phyloP scores from a whole-genome alignment of 1,140 invertebrate species.

The Calliphora vicina region DNA sequence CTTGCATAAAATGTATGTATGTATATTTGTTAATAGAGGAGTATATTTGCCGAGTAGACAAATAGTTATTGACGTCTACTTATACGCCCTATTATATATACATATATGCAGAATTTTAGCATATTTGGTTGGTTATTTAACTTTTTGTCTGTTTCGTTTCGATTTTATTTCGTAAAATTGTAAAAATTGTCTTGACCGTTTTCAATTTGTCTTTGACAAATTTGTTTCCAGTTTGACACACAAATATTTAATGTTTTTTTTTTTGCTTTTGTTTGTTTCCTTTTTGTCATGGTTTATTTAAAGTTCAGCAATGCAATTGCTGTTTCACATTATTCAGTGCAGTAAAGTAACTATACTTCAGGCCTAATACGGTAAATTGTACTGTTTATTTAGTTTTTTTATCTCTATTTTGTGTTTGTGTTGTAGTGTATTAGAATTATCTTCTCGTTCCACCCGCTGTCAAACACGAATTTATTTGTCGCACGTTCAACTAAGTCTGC shows the following conservation, averaged over 20 bases:
- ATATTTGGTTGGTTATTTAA: neutral
- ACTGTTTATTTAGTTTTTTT: neutral
- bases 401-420: neutral
- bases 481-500: neutral
- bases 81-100: constrained; percentile 1
- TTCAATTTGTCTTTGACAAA: constrained; percentile 1
- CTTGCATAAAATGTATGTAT: neutral
- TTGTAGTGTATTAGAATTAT: neutral
- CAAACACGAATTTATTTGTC: constrained; percentile 3
- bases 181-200: neutral
- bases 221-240: constrained; percentile 7
- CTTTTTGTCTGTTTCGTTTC: neutral
- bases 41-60: neutral
- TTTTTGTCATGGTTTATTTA: neutral
- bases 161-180: too few species aligned
- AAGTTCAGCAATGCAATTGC: neutral
- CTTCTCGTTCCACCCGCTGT: constrained; percentile 26
- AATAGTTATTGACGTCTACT: neutral
- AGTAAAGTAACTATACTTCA: neutral
- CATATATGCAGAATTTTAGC: neutral
- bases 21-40: neutral
- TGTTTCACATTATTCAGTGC: neutral
- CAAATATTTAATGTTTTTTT: neutral
- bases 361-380: neutral
- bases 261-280: too few species aligned